Conservation (phyloP, 2,113 vertebrate genomes). For the Sprattus sprattus region DNA sequence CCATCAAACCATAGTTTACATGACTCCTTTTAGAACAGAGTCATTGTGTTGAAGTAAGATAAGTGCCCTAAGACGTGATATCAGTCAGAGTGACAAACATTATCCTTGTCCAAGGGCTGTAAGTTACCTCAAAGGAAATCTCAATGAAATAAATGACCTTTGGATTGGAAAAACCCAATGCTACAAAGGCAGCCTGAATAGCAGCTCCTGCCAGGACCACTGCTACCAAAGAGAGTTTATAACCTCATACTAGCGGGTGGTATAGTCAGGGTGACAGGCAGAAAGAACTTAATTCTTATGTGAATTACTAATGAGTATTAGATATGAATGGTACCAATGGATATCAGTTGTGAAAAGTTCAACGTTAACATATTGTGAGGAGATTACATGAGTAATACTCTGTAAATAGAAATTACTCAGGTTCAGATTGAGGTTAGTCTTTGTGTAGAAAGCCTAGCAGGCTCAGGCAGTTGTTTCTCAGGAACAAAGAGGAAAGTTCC, state of each 20-base stretch:
- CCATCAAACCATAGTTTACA: not conserved
- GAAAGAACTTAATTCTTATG: no score
- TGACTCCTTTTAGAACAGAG: not conserved
- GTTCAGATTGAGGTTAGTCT: not conserved
- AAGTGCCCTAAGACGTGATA: not conserved
- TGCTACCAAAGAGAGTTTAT: not conserved
- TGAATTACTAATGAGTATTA: not conserved
- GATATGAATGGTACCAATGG: not conserved
- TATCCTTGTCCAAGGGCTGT: not conserved
- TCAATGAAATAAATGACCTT: not conserved
- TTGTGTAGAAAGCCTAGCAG: not conserved
- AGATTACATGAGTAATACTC: not conserved
- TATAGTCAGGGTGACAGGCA: no score
- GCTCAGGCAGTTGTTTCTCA: not conserved
- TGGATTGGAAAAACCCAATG: not conserved
- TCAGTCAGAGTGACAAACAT: not conserved
- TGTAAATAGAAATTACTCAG: not conserved
- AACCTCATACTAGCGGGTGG: no score
- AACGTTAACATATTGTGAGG: not conserved
- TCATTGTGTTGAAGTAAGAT: conserved; percentile 13
- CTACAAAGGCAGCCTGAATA: not conserved
- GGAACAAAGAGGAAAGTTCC: not conserved
- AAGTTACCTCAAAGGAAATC: not conserved
- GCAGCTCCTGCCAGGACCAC: not conserved
- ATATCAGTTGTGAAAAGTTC: not conserved